phyloP scores from a whole-genome alignment of 2,113 vertebrate species.

The Petromus typicus region DNA sequence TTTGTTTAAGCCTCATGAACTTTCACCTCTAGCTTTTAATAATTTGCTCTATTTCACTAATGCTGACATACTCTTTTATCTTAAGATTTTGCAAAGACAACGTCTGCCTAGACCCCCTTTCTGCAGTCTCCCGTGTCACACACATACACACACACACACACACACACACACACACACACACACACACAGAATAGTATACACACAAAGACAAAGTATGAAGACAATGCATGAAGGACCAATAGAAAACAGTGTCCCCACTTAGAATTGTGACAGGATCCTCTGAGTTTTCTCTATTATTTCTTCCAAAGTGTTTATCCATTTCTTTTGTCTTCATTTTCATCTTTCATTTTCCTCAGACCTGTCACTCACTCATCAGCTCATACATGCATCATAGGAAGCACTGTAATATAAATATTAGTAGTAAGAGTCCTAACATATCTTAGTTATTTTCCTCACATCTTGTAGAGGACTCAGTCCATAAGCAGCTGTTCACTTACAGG shows the following conservation, averaged over 20 bases:
- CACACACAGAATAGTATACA: too few species aligned
- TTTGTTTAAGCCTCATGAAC: neutral
- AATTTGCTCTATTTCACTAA: neutral
- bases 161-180: too few species aligned
- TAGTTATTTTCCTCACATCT: neutral
- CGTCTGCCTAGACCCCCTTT: neutral
- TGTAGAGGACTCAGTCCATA: neutral
- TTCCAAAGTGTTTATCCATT: neutral
- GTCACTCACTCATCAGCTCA: neutral
- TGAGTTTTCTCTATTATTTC: neutral
- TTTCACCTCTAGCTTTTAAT: neutral
- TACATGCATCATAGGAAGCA: neutral
- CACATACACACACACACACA: too few species aligned
- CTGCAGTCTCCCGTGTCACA: neutral
- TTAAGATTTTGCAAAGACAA: neutral
- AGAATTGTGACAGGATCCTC: neutral
- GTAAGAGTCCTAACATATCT: neutral
- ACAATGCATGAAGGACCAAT: too few species aligned
- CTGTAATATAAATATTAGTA: neutral
- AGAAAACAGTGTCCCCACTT: neutral
- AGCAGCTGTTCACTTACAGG: too few species aligned
- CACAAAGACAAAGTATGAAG: too few species aligned
- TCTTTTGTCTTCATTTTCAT: neutral
- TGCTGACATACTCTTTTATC: neutral
- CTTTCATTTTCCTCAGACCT: neutral